Evolutionary conservation across 2,113 vertebrate species (phyloP), one percentile per base, ranked within the genome.

Genomic region (Ursus arctos): DNA sequence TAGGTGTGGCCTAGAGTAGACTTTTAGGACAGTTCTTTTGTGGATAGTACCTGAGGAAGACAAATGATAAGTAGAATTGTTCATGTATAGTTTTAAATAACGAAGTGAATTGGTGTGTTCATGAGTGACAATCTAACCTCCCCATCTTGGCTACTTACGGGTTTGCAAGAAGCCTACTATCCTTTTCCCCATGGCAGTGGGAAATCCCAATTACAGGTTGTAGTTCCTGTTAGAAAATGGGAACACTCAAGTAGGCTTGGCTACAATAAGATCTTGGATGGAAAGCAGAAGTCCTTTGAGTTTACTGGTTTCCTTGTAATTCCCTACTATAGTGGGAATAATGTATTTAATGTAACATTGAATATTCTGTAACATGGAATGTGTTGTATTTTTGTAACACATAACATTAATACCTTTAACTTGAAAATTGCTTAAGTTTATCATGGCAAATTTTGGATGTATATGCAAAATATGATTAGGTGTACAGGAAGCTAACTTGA

Each of bases 61-160:
- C 15, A 95, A 81, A 43, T 63, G 31, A 3, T 85, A 67, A 86
- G 36, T 36, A n/a, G n/a, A 89, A 63, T 94, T 92, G 47, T 95
- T 97, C 55, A 19, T 67, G 19, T 18, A 3, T 90, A 74, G 55
- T 36, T 88, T 76, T 90, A 90, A 94, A 61, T 85, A 93, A 89
- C 22, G 59, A 93, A 91, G 26, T 95, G 7, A 57, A 21, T 51
- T 76, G 13, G 77, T 91, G 71, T 76, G 21, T 81, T 86, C 13
- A 31, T 47, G 40, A 90, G 40, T 12, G 24, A 36, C 47, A 57
- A 15, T 87, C 51, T 93, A 74, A 84, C 63, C 36, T 71, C 14
- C 26, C 26, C 31, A 2, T n/a, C 24, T 15, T 77, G 76, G 33
- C n/a, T 81, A 11, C 47, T 40, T n/a, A 31, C 1, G 4, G 94